Evolutionary conservation across 1,140 invertebrate species (phyloP), one percentile per base, ranked within the genome.

Genomic region (Micrasema longulum): DNA sequence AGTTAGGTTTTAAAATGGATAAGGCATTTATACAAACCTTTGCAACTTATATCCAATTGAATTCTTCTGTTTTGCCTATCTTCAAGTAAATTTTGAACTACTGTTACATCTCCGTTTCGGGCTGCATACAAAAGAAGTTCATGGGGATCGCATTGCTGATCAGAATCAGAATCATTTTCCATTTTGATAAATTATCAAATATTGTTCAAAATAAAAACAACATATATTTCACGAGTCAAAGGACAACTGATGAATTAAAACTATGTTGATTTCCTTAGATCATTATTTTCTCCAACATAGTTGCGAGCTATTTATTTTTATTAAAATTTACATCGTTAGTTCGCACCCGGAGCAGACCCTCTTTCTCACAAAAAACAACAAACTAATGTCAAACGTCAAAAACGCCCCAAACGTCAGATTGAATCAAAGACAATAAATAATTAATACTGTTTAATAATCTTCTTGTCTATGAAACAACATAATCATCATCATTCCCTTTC

Each of bases 111-210:
- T 10, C 84, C 84, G 76, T 86, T 84, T 65, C 84, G 77, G 20
- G 84, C 80, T 18, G 83, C 83, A 77, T 85, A 85, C 14, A 85
- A 66, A 1, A 85, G 72, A 1, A 83, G 80, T 71, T 85, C 84
- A 62, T 84, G 81, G 22, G 81, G 79, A 71, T 85, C 84, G 26
- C 77, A 52, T 16, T 65, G 20, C 11, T 52, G 16, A 10, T 65
- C 50, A 52, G 55, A 45, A 11, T 71, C 69, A n/a, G 12, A 22
- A 20, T 67, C 47, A 23, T 52, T 52, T 31, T 45, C 47, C 64
- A 67, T 67, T 53, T 52, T 67, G 9, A 20, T 43, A 20, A 9
- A 20, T 63, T 45, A 45, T 43, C 11, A 23, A 18, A n/a, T 10
- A 23, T 16, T 43, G 18, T 22, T 53, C 26, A n/a, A 22, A 18